Conservation (phyloP, 2,113 vertebrate genomes). For the Trochalopteron elliotii region DNA sequence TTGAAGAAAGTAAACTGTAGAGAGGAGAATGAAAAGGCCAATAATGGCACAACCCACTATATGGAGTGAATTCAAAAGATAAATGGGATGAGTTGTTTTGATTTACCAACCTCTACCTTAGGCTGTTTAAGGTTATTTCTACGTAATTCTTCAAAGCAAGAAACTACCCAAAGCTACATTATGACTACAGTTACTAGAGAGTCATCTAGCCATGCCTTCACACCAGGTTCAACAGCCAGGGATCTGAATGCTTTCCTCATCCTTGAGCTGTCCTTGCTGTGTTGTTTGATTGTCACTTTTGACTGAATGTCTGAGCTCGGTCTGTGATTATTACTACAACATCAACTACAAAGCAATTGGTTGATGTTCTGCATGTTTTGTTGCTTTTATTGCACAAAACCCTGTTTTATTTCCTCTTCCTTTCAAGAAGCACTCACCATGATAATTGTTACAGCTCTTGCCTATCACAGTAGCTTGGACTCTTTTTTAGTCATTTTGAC, state of each 20-base stretch:
- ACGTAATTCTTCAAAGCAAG: constrained; percentile 76
- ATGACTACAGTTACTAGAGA: constrained; percentile 69
- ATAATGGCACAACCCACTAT: constrained; percentile 14
- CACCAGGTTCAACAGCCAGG: constrained; percentile 49
- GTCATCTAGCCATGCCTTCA: constrained; percentile 68
- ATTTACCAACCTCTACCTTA: constrained; percentile 71
- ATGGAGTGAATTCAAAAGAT: constrained; percentile 26
- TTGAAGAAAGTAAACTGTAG: constrained; percentile 52
- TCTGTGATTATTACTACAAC: constrained; percentile 14
- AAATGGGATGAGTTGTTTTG: constrained; percentile 51
- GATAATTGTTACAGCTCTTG: constrained; percentile 55
- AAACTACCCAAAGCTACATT: constrained; percentile 77
- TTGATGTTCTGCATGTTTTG: constrained; percentile 38
- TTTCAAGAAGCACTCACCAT: constrained; percentile 58
- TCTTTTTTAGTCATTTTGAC: constrained; percentile 8
- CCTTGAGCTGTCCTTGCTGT: constrained; percentile 19
- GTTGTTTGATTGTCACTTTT: constrained; percentile 62
- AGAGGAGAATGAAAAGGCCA: constrained; percentile 65
- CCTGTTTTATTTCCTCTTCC: constrained; percentile 17
- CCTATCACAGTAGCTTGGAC: neutral
- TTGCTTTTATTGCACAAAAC: constrained; percentile 61
- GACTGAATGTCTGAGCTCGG: constrained; percentile 54
- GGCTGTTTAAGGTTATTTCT: constrained; percentile 69
- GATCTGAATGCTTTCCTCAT: neutral
- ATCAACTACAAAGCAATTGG: constrained; percentile 32